A percentile compares a stretch with the other conserved stretches of the same genome.
Evolutionary conservation across 2,888 invertebrate genomes (phyloP).

Genomic region (Lumbricus terrestris): DNA sequence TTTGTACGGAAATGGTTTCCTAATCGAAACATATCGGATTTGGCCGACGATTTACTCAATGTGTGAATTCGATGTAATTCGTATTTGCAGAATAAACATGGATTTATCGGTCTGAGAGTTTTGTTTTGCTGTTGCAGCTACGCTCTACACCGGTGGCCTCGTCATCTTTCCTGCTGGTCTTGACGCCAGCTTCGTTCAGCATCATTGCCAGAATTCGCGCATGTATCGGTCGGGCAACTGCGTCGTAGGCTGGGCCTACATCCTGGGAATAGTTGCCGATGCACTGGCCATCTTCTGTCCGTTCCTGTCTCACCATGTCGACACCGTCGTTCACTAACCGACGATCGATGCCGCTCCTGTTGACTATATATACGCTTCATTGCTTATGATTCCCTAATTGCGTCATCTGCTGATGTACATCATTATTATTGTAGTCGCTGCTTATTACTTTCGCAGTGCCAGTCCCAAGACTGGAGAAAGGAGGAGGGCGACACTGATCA

Average conservation of each 20-base stretch:
- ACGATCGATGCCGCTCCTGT: not conserved
- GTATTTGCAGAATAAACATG: not conserved
- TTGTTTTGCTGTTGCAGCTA: conserved; percentile 50
- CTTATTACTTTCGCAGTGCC: too few relatives aligned
- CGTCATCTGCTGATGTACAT: not conserved
- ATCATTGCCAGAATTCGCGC: conserved; percentile 44
- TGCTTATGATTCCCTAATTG: not conserved
- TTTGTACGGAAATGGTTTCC: not conserved
- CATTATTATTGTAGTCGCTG: not conserved
- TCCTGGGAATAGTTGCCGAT: conserved; percentile 59
- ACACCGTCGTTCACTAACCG: conserved; percentile 17
- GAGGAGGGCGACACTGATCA: too few relatives aligned
- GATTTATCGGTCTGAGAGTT: not conserved
- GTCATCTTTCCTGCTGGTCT: conserved; percentile 59
- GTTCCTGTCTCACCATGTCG: conserved; percentile 54
- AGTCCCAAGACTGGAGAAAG: too few relatives aligned
- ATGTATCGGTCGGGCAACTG: conserved; percentile 57
- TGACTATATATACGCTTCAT: too few relatives aligned
- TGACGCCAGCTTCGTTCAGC: conserved; percentile 53
- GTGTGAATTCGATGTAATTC: not conserved
- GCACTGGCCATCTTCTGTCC: conserved; percentile 60
- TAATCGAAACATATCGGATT: not conserved
- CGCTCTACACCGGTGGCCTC: conserved; percentile 57
- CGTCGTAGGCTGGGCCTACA: conserved; percentile 60
- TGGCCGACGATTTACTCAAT: not conserved